A percentile compares a stretch with the other conserved stretches of the same genome.
These are phyloP conservation scores for Eupeodes corollae DNA, from an alignment of 1,140 invertebrate genomes.

Conservation along the genomic window DNA sequence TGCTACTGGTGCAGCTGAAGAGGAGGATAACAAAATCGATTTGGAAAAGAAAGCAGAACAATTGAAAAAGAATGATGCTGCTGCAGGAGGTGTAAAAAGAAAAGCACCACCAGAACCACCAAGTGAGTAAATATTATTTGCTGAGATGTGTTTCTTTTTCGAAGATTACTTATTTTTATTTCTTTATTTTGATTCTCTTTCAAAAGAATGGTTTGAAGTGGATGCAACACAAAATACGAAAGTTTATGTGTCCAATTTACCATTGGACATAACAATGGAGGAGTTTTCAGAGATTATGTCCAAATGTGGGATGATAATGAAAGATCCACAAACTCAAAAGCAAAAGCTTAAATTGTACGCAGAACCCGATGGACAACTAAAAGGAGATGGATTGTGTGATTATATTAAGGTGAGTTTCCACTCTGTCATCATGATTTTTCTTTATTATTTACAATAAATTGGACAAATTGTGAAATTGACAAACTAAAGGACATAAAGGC, in stretches of 20 bases:
- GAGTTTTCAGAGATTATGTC: slow-evolving; percentile 84
- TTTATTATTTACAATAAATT: no score
- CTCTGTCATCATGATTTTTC: background rate
- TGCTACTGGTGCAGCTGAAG: no score
- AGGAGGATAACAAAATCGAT: slow-evolving; percentile 19
- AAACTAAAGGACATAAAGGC: no score
- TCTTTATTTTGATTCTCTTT: background rate
- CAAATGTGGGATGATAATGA: slow-evolving; percentile 93
- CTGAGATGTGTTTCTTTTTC: background rate
- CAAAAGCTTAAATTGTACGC: slow-evolving; percentile 93
- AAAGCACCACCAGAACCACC: slow-evolving; percentile 39
- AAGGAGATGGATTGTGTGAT: slow-evolving; percentile 93
- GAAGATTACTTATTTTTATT: slow-evolving; percentile 10
- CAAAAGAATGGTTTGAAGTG: slow-evolving; percentile 80
- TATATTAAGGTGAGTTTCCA: slow-evolving; percentile 73
- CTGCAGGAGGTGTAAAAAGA: slow-evolving; percentile 30
- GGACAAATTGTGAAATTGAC: no score
- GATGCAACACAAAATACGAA: slow-evolving; percentile 90
- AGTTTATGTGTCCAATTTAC: slow-evolving; percentile 92
- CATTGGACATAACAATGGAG: slow-evolving; percentile 77
- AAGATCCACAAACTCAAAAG: slow-evolving; percentile 69
- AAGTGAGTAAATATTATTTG: slow-evolving; percentile 14
- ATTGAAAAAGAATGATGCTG: slow-evolving; percentile 23
- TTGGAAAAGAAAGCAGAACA: slow-evolving; percentile 29
- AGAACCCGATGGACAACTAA: slow-evolving; percentile 69